Conservation (phyloP, 2,888 invertebrate species). For the Hirudinaria manillensis region DNA sequence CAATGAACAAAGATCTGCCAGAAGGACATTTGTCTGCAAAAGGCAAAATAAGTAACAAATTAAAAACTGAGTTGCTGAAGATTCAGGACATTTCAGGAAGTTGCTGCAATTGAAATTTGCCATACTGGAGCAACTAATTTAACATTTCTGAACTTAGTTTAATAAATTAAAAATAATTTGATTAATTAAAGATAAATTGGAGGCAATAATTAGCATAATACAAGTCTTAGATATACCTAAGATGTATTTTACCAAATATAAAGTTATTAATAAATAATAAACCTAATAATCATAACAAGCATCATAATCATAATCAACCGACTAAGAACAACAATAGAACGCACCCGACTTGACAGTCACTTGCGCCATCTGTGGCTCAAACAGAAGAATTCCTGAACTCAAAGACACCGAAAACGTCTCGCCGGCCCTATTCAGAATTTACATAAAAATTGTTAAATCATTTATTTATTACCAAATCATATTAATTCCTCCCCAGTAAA, state of each 20-base stretch:
- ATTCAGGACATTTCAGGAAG: not conserved
- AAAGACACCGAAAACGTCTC: constrained; percentile 64
- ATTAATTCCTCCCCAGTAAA: too few species aligned
- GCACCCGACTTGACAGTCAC: constrained; percentile 60
- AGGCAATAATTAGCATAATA: too few species aligned
- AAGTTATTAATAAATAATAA: too few species aligned
- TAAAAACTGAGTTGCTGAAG: not conserved
- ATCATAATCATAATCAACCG: too few species aligned
- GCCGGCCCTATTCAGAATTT: constrained; percentile 44
- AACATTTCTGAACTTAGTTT: too few species aligned
- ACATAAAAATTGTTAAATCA: too few species aligned
- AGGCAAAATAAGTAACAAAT: not conserved
- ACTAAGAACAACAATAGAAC: too few species aligned
- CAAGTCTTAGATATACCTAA: too few species aligned
- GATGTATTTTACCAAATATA: too few species aligned
- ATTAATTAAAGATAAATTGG: too few species aligned
- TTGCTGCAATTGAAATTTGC: not conserved
- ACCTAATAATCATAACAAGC: too few species aligned
- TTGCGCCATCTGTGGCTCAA: constrained; percentile 62
- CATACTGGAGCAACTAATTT: not conserved
- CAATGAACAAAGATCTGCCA: constrained; percentile 45
- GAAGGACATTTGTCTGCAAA: constrained; percentile 45
- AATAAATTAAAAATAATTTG: not conserved
- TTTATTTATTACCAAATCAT: too few species aligned
- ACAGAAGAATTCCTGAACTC: constrained; percentile 67